Evolutionary conservation across 2,113 vertebrate species (phyloP).

Genomic region (Trematocara zebra): DNA sequence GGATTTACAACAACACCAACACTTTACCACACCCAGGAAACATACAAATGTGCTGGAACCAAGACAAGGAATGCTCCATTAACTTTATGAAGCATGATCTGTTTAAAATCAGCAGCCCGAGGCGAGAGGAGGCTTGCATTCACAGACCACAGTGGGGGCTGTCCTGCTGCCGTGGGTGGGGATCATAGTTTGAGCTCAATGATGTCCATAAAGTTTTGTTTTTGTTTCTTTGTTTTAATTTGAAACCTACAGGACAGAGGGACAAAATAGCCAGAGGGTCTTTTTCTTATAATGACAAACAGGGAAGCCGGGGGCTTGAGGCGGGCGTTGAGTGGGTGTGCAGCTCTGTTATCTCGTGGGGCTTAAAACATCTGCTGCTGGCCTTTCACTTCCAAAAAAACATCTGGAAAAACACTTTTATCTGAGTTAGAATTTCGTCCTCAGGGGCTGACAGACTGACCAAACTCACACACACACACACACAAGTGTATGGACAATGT

Average conservation of each 20-base stretch:
- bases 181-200: neutral
- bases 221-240: neutral
- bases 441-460: neutral
- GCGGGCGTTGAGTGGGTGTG: neutral
- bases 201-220: neutral
- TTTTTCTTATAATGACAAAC: slow-evolving; percentile 9
- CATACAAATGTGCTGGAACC: neutral
- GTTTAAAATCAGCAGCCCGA: neutral
- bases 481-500: neutral
- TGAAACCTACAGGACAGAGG: neutral
- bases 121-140: neutral
- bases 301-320: neutral
- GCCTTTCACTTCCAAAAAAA: slow-evolving; percentile 19
- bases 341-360: slow-evolving; percentile 13
- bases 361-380: slow-evolving; percentile 50
- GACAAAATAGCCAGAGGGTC: neutral
- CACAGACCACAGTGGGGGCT: neutral
- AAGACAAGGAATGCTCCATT: neutral
- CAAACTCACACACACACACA: neutral
- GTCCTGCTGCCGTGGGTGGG: neutral
- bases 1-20: neutral
- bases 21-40: neutral
- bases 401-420: slow-evolving; percentile 63
- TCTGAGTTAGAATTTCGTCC: neutral
- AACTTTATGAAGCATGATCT: neutral